These are phyloP conservation scores for Heloderma charlesbogerti DNA, from an alignment of 2,113 vertebrate species.

Conservation along the genomic window DNA sequence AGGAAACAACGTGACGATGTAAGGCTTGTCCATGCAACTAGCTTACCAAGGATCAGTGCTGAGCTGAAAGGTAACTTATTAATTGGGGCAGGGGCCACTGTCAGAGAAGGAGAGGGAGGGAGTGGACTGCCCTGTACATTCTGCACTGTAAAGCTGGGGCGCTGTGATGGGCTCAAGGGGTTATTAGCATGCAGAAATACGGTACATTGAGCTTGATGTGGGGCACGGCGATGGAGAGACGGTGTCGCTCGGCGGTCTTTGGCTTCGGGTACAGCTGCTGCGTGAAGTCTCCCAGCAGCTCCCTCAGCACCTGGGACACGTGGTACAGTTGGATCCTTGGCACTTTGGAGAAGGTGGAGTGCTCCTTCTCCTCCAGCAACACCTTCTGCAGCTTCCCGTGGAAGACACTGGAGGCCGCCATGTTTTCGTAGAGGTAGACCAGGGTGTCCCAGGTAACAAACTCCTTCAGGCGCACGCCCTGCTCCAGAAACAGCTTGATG, in stretches of 20 bases:
- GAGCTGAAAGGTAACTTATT: neutral
- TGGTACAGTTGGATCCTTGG: conserved; percentile 78
- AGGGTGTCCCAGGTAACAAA: conserved; percentile 85
- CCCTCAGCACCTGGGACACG: conserved; percentile 86
- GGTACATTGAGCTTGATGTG: conserved; percentile 76
- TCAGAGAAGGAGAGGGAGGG: no score
- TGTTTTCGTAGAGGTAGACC: conserved; percentile 83
- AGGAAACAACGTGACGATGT: neutral
- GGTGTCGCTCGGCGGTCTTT: conserved; percentile 53
- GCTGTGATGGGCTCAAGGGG: neutral
- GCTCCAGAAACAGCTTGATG: conserved; percentile 92
- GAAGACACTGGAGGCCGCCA: conserved; percentile 85
- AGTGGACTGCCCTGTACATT: neutral
- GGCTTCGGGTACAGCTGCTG: conserved; percentile 82
- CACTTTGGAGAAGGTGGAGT: neutral
- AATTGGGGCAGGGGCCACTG: neutral
- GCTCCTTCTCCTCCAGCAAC: conserved; percentile 70
- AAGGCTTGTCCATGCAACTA: neutral
- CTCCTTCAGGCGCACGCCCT: conserved; percentile 86
- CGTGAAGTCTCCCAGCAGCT: conserved; percentile 89
- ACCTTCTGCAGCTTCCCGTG: conserved; percentile 85
- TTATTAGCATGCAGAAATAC: neutral
- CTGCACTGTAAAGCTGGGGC: neutral
- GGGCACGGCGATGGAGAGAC: conserved; percentile 61
- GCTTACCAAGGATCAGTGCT: neutral